Evolutionary conservation across 2,888 invertebrate species (phyloP).

Genomic region (Bimastos eiseni): DNA sequence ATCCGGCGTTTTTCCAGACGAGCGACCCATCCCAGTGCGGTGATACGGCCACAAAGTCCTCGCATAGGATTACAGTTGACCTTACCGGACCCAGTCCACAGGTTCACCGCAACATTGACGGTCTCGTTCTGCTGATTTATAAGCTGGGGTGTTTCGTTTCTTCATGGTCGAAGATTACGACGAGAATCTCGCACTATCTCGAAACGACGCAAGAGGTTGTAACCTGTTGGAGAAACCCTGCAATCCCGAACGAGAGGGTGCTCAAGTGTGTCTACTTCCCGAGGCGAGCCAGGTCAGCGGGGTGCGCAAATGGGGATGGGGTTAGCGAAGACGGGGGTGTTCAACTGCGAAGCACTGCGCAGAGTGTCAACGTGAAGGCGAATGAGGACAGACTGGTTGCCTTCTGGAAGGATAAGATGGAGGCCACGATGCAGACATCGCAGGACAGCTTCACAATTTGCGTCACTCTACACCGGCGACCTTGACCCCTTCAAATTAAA

Average conservation of each 20-base stretch:
- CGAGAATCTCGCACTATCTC: neutral
- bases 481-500: neutral
- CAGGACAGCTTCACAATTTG: neutral
- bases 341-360: neutral
- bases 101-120: neutral
- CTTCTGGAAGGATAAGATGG: conserved; percentile 10
- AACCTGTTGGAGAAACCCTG: neutral
- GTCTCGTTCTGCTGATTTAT: neutral
- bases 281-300: neutral
- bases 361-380: neutral
- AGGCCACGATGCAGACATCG: neutral
- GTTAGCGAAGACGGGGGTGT: neutral
- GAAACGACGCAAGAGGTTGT: neutral
- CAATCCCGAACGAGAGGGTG: neutral
- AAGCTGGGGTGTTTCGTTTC: neutral
- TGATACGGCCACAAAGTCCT: neutral
- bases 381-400: neutral
- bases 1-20: neutral
- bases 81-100: neutral
- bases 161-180: neutral
- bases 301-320: neutral
- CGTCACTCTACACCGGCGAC: neutral
- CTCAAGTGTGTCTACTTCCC: conserved; percentile 17
- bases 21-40: neutral
- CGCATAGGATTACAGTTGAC: neutral